These are phyloP conservation scores for Paratilapia polleni DNA, from an alignment of 2,113 vertebrate species.

Conservation along the genomic window DNA sequence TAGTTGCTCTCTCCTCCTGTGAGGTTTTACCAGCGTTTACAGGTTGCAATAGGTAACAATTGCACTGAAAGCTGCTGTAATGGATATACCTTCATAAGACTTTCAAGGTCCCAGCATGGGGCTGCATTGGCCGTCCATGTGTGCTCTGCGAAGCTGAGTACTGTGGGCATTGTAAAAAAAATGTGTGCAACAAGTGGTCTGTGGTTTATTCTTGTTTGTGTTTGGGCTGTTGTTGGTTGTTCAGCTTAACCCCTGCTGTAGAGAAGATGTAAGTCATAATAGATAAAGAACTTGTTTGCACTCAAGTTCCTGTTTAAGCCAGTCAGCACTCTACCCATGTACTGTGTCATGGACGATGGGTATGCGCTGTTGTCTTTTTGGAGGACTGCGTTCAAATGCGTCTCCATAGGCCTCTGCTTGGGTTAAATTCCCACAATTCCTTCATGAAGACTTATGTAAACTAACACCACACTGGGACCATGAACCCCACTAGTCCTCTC, in stretches of 20 bases:
- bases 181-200: too few relatives aligned
- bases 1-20: too few relatives aligned
- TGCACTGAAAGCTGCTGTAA: too few relatives aligned
- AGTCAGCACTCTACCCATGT: neutral
- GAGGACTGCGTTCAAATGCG: neutral
- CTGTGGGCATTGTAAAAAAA: too few relatives aligned
- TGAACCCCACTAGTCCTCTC: neutral
- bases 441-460: neutral
- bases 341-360: neutral
- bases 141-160: too few relatives aligned
- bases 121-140: too few relatives aligned
- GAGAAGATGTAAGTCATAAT: neutral
- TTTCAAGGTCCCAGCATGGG: too few relatives aligned
- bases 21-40: neutral
- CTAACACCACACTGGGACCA: neutral
- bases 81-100: too few relatives aligned
- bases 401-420: neutral
- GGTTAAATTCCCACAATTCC: neutral
- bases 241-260: too few relatives aligned
- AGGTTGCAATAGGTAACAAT: too few relatives aligned
- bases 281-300: neutral
- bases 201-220: too few relatives aligned
- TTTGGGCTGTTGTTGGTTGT: too few relatives aligned
- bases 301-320: neutral
- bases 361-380: neutral